These are phyloP conservation scores for Catagonus wagneri DNA, from an alignment of 2,113 vertebrate species.

Conservation along the genomic window DNA sequence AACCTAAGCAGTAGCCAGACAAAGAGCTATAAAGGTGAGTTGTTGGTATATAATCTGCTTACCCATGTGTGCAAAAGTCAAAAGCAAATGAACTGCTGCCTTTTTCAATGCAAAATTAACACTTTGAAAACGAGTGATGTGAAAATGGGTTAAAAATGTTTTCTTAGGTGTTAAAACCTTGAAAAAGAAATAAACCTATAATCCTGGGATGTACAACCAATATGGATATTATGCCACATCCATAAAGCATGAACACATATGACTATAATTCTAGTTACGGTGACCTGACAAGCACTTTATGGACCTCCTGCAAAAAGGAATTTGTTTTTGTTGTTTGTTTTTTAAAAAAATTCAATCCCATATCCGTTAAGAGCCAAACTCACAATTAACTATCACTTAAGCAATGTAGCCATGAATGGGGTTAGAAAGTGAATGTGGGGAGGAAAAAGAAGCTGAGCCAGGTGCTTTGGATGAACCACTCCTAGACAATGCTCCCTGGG, in stretches of 20 bases:
- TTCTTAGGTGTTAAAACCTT: not conserved
- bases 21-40: not conserved
- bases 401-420: not conserved
- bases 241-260: not conserved
- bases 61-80: not conserved
- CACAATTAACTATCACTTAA: not conserved
- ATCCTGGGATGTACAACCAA: not conserved
- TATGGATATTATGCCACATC: not conserved
- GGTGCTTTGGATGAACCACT: not conserved
- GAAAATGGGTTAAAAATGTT: not conserved
- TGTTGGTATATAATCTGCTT: not conserved
- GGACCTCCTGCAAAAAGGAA: not conserved
- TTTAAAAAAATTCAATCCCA: not conserved
- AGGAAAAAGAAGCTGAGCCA: not conserved
- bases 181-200: not conserved
- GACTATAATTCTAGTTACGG: not conserved
- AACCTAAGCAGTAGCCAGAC: not conserved
- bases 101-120: constrained; percentile 26
- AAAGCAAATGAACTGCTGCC: not conserved
- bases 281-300: not conserved
- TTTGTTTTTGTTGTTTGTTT: not conserved
- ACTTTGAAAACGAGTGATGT: not conserved
- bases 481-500: not conserved
- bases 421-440: not conserved
- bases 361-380: not conserved